Base-by-base conservation (phyloP, 2,113 vertebrate species). In the Donacobius atricapilla region DNA sequence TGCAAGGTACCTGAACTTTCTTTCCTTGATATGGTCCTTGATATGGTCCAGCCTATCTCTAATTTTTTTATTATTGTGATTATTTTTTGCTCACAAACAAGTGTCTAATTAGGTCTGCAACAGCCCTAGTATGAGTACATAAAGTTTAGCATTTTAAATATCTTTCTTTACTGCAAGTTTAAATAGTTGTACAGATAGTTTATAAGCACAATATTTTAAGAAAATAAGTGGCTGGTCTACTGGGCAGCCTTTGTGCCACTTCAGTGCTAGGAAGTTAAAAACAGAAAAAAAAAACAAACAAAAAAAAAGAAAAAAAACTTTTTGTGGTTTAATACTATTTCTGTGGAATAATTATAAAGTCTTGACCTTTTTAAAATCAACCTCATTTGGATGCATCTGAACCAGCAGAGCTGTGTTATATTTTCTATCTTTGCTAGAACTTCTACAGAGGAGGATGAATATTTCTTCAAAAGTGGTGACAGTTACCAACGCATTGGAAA, bases 341-440 rank as follows among this genome's bases (percentile, higher is more conserved):
- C 98, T 99, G 99, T 98, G 99, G 98, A 98, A 98, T 98, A 98
- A 97, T 95, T 94, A 94, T 96, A 98, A 97, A 95, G 96, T 98
- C 97, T 96, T 96, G 97, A 97, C 98, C 98, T 98, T 99, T 99
- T 98, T 98, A 98, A 98, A 98, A 97, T 97, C 94, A 97, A 95
- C 97, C 98, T 98, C 97, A 97, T 97, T 98, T 96, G 98, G 98
- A 98, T 98, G 98, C 97, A 97, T 97, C 97, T 95, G 95, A 98
- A 98, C 99, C 99, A 99, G 99, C 99, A 98, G 99, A 98, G 99
- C 99, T 99, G 99, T 98, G 98, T 98, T 98, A 98, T 97, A 98
- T 99, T 99, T 99, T 99, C 98, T 99, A 99, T 98, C 98, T 99
- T 99, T 99, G 98, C 99, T 99, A 99, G 98, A 98, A 98, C 98